A percentile compares a stretch with the other conserved stretches of the same genome.
phyloP scores from a whole-genome alignment of 2,888 invertebrate species.

The Nezara viridula region DNA sequence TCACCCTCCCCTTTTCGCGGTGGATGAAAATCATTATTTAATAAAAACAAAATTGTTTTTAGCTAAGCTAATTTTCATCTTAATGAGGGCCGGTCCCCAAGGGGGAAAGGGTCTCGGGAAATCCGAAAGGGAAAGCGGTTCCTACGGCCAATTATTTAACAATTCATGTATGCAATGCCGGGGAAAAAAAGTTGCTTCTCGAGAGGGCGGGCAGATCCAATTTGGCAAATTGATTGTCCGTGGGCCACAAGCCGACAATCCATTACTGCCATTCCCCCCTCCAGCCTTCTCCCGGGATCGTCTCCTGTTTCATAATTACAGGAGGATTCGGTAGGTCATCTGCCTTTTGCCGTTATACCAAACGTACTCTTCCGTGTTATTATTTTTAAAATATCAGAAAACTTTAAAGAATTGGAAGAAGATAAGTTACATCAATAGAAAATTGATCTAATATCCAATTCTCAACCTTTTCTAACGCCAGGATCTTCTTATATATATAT shows the following conservation, averaged over 20 bases:
- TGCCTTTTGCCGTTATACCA: not conserved
- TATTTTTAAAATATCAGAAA: not conserved
- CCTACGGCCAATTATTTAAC: conserved; percentile 50
- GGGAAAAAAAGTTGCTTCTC: conserved; percentile 41
- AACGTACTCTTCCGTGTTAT: not conserved
- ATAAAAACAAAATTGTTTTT: conserved; percentile 51
- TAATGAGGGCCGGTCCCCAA: conserved; percentile 17
- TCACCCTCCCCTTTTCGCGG: conserved; percentile 44
- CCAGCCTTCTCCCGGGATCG: not conserved
- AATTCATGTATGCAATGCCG: conserved; percentile 57
- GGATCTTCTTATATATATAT: no score
- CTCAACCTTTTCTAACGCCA: no score
- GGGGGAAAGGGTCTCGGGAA: conserved; percentile 16
- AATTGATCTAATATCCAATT: no score
- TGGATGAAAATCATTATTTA: conserved; percentile 48
- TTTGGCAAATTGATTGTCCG: conserved; percentile 53
- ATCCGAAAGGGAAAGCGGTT: conserved; percentile 39
- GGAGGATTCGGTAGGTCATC: not conserved
- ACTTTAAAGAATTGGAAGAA: no score
- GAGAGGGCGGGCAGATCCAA: conserved; percentile 44
- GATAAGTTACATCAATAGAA: no score
- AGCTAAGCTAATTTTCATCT: conserved; percentile 51
- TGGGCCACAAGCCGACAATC: conserved; percentile 43
- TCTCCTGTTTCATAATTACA: conserved; percentile 1
- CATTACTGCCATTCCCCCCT: conserved; percentile 37